phyloP scores from a whole-genome alignment of 2,888 invertebrate species.

The Miltochrista miniata region DNA sequence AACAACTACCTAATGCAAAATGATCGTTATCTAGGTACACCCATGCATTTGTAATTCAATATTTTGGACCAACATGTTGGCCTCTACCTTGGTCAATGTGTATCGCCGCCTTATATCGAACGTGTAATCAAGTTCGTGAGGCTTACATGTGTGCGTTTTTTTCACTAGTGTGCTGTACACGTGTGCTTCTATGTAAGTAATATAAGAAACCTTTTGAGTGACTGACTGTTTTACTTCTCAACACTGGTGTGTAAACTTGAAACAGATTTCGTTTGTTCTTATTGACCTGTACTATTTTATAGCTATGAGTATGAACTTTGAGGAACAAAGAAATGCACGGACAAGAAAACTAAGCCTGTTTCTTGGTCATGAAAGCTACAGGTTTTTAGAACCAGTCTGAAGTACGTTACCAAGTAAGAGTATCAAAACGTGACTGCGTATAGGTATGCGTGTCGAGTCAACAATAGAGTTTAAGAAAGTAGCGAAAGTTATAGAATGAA shows the following conservation, averaged over 20 bases:
- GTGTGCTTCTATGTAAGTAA: conserved; percentile 46
- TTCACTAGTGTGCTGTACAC: conserved; percentile 46
- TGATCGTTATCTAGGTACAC: no score
- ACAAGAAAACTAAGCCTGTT: background rate
- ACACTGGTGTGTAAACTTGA: conserved; percentile 29
- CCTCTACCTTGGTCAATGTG: no score
- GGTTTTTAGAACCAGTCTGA: background rate
- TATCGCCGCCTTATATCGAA: no score
- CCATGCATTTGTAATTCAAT: no score
- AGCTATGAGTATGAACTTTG: conserved; percentile 18
- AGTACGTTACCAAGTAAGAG: no score
- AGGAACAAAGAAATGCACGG: conserved; percentile 1
- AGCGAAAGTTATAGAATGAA: no score
- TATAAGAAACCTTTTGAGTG: conserved; percentile 24
- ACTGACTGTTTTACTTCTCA: conserved; percentile 21
- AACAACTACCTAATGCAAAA: no score
- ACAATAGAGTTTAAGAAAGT: no score
- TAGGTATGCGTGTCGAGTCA: no score
- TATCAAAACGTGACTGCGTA: no score
- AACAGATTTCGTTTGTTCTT: conserved; percentile 45
- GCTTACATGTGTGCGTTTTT: conserved; percentile 54
- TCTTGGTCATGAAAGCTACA: background rate
- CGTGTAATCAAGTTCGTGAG: conserved; percentile 61
- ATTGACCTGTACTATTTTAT: conserved; percentile 25
- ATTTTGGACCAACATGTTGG: no score